A percentile compares a stretch with the other conserved stretches of the same genome.
Conservation (phyloP, 2,113 vertebrate species). For the Lycaon pictus region DNA sequence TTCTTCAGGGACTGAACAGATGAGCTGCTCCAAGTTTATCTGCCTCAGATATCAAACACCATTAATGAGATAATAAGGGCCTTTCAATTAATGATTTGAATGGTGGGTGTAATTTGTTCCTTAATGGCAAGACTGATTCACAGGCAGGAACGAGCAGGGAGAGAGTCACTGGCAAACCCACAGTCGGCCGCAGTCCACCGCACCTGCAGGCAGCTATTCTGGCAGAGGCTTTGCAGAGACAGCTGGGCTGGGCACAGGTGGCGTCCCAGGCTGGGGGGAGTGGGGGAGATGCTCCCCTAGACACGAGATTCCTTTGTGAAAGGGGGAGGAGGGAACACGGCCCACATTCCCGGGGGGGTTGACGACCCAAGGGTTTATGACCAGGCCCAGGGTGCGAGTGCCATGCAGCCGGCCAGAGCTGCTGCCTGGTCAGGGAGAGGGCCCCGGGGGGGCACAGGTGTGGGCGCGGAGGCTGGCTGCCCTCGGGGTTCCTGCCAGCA, state of each 20-base stretch:
- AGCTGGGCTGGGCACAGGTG: rapidly evolving
- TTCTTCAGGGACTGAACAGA: slow-evolving; percentile 64
- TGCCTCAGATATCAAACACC: slow-evolving; percentile 73
- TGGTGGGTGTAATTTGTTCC: slow-evolving; percentile 21
- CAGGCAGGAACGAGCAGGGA: not conserved
- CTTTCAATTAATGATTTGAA: slow-evolving; percentile 70
- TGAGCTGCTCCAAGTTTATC: slow-evolving; percentile 69
- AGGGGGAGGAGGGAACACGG: not conserved
- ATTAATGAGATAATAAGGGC: slow-evolving; percentile 76
- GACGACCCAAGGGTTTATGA: not conserved
- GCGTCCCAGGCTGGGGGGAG: rapidly evolving
- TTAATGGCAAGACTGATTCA: slow-evolving; percentile 23
- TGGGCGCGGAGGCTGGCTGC: not conserved
- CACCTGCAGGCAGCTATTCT: rapidly evolving
- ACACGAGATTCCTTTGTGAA: not conserved
- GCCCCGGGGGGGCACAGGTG: not conserved
- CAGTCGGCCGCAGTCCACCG: rapidly evolving
- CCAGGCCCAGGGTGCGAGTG: not conserved
- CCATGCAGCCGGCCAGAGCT: not conserved
- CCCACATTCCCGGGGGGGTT: not conserved
- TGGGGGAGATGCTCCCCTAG: rapidly evolving
- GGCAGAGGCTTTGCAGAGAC: rapidly evolving
- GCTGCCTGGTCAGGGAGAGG: not conserved
- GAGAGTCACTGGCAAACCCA: not conserved
- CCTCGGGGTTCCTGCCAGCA: not conserved